Conservation (phyloP, 2,888 invertebrate species). For the Glaucopsyche alexis region DNA sequence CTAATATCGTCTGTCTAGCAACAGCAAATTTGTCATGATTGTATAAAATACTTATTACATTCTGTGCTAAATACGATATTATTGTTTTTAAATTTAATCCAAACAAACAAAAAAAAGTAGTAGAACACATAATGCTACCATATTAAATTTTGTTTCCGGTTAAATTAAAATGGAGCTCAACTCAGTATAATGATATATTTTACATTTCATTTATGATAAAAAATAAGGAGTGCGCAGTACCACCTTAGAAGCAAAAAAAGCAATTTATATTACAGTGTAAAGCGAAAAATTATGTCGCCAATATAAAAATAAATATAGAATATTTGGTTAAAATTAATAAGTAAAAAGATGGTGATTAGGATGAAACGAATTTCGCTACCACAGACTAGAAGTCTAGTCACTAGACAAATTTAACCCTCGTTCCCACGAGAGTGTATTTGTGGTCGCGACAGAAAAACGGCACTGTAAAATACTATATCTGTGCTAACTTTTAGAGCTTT, state of each 20-base stretch:
- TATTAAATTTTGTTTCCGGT: not conserved
- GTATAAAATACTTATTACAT: too few species aligned
- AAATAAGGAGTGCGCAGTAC: not conserved
- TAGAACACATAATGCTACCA: too few species aligned
- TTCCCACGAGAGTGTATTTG: too few species aligned
- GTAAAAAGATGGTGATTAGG: not conserved
- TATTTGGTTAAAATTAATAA: constrained; percentile 24
- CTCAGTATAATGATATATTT: not conserved
- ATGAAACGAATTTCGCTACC: constrained; percentile 7
- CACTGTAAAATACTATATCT: too few species aligned
- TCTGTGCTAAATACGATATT: too few species aligned
- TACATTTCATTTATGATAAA: not conserved
- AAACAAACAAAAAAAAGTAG: too few species aligned
- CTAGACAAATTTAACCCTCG: not conserved
- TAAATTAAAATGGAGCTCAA: not conserved
- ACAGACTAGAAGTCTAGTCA: not conserved
- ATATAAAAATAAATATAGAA: constrained; percentile 24
- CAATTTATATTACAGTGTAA: constrained; percentile 28
- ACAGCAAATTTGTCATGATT: too few species aligned
- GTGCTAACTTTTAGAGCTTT: too few species aligned
- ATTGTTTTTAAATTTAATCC: too few species aligned
- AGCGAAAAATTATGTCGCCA: constrained; percentile 26
- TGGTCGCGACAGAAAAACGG: too few species aligned
- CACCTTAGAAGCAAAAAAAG: constrained; percentile 25
- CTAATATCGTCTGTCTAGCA: too few species aligned